Percentiles rank a stretch among this genome's conserved stretches.
phyloP scores from a whole-genome alignment of 1,140 invertebrate genomes.

The Trinorchestia longiramus region DNA sequence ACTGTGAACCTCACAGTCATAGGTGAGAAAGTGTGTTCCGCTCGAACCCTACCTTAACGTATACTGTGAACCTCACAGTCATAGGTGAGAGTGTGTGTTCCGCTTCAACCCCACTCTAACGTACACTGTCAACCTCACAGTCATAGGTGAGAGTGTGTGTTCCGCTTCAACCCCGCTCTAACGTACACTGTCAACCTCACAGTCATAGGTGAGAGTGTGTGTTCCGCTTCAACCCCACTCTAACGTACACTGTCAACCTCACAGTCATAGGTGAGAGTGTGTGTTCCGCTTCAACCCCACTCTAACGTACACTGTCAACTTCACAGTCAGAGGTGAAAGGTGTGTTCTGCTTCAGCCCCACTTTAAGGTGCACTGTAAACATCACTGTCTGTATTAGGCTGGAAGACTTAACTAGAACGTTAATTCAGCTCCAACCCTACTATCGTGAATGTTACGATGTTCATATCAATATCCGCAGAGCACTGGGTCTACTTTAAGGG shows the following conservation, averaged over 20 bases:
- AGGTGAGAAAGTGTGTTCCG: constrained; percentile 31
- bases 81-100: constrained; percentile 55
- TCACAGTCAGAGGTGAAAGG: constrained; percentile 57
- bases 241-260: neutral
- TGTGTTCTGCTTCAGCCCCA: no score
- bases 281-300: no score
- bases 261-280: constrained; percentile 10
- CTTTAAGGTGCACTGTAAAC: neutral
- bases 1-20: constrained; percentile 57
- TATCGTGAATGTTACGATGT: no score
- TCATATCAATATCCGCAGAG: no score
- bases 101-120: neutral
- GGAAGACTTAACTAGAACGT: no score
- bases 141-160: no score
- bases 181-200: constrained; percentile 11
- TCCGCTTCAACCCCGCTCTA: neutral
- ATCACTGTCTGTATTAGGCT: neutral
- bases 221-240: no score
- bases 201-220: constrained; percentile 17
- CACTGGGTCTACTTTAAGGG: neutral
- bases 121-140: no score
- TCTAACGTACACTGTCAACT: constrained; percentile 4
- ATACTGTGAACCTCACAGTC: constrained; percentile 29
- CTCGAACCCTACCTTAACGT: constrained; percentile 45
- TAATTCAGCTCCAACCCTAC: no score